Conservation (phyloP, 2,888 invertebrate species). For the Leucophenga maculata region DNA sequence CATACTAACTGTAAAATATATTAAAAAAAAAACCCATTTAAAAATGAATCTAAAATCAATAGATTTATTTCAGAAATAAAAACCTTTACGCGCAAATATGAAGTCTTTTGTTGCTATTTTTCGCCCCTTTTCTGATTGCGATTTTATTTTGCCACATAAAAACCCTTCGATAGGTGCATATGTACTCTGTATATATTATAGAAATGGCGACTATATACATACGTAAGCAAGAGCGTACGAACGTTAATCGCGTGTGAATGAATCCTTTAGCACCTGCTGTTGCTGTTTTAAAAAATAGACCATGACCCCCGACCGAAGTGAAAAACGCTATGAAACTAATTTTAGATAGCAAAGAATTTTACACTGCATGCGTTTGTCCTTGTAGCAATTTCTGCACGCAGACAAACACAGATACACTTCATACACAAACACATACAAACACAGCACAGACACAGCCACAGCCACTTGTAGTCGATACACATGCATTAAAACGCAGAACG, state of each 20-base stretch:
- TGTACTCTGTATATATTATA: too few species aligned
- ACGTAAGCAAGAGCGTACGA: neutral
- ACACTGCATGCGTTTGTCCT: neutral
- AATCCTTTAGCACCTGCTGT: neutral
- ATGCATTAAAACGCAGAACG: neutral
- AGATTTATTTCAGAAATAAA: too few species aligned
- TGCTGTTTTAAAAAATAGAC: neutral
- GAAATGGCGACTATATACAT: too few species aligned
- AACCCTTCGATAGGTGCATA: too few species aligned
- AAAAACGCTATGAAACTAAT: neutral
- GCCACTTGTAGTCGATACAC: too few species aligned
- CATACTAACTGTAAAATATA: too few species aligned
- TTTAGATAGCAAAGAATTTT: neutral
- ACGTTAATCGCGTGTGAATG: conserved; percentile 8
- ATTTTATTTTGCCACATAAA: too few species aligned
- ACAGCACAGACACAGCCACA: neutral
- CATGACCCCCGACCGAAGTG: neutral
- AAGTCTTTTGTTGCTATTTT: too few species aligned
- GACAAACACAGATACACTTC: neutral
- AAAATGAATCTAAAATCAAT: too few species aligned
- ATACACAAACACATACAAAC: neutral
- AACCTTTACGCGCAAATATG: too few species aligned
- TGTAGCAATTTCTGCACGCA: neutral
- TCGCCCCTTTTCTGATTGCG: too few species aligned
- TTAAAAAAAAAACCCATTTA: too few species aligned